phyloP scores from a whole-genome alignment of 2,888 invertebrate species.

The Lingula anatina region DNA sequence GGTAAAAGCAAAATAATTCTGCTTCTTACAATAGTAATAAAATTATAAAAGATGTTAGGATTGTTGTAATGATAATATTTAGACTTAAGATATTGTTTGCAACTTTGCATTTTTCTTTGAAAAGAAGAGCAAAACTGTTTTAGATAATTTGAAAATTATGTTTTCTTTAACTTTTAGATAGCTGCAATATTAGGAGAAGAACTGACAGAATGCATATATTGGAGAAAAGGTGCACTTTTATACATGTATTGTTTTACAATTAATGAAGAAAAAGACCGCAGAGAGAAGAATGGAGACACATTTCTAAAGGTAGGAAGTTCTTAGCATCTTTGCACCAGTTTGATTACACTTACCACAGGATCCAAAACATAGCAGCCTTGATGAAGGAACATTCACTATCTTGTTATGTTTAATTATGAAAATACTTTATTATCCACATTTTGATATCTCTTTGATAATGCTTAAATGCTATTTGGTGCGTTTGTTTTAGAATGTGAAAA shows the following conservation, averaged over 20 bases:
- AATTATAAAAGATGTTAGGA: too few species aligned
- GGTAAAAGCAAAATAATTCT: slow-evolving; percentile 7
- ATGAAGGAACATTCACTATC: not conserved
- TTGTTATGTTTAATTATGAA: not conserved
- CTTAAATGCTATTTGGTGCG: not conserved
- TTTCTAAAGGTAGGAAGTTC: slow-evolving; percentile 18
- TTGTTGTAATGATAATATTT: too few species aligned
- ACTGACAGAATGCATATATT: slow-evolving; percentile 35
- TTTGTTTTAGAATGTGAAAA: slow-evolving; percentile 13
- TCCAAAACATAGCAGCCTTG: slow-evolving; percentile 11
- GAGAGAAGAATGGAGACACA: slow-evolving; percentile 7
- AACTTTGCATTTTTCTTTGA: not conserved
- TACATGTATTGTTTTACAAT: slow-evolving; percentile 45
- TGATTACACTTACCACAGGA: slow-evolving; percentile 13
- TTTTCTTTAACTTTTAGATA: slow-evolving; percentile 10
- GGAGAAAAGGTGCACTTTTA: slow-evolving; percentile 43
- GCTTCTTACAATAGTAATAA: not conserved
- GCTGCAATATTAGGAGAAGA: slow-evolving; percentile 30
- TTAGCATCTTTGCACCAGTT: not conserved
- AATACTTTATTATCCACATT: not conserved
- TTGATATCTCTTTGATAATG: not conserved
- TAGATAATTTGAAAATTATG: not conserved
- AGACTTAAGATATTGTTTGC: too few species aligned
- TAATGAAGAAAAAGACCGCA: slow-evolving; percentile 15
- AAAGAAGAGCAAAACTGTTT: not conserved